These are phyloP conservation scores for Diarsia dahlii DNA, from an alignment of 2,888 invertebrate genomes.

Conservation along the genomic window DNA sequence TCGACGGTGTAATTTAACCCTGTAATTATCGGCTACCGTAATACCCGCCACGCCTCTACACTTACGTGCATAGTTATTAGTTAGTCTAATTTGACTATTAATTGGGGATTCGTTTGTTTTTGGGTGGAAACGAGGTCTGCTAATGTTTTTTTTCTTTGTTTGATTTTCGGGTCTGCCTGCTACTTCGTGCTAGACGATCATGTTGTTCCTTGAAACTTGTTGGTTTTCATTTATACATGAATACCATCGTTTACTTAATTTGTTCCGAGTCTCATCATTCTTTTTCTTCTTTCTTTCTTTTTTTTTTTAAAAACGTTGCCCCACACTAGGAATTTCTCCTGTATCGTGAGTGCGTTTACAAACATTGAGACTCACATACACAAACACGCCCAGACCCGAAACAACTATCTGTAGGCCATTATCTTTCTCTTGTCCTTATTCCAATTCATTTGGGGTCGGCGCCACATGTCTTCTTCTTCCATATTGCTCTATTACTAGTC, in stretches of 20 bases:
- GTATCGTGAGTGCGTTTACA: too few relatives aligned
- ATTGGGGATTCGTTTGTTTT: constrained; percentile 36
- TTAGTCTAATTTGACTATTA: constrained; percentile 36
- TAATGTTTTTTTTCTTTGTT: background rate
- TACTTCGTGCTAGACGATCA: background rate
- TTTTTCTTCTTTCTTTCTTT: too few relatives aligned
- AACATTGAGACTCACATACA: too few relatives aligned
- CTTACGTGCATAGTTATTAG: constrained; percentile 55
- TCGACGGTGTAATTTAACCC: constrained; percentile 68
- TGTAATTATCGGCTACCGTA: constrained; percentile 64
- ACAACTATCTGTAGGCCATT: too few relatives aligned
- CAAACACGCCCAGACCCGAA: too few relatives aligned
- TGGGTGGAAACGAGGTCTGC: background rate
- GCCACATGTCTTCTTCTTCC: too few relatives aligned
- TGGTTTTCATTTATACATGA: background rate
- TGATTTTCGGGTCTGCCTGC: background rate
- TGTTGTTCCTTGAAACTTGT: background rate
- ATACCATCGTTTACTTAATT: background rate
- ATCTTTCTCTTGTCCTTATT: too few relatives aligned
- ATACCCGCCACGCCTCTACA: constrained; percentile 60
- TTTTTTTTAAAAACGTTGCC: too few relatives aligned
- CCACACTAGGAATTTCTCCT: too few relatives aligned
- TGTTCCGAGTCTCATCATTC: background rate
- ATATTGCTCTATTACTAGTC: too few relatives aligned
- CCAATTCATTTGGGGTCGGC: too few relatives aligned